Base-by-base conservation (phyloP, 2,888 invertebrate genomes). In the Isoperla grammatica region DNA sequence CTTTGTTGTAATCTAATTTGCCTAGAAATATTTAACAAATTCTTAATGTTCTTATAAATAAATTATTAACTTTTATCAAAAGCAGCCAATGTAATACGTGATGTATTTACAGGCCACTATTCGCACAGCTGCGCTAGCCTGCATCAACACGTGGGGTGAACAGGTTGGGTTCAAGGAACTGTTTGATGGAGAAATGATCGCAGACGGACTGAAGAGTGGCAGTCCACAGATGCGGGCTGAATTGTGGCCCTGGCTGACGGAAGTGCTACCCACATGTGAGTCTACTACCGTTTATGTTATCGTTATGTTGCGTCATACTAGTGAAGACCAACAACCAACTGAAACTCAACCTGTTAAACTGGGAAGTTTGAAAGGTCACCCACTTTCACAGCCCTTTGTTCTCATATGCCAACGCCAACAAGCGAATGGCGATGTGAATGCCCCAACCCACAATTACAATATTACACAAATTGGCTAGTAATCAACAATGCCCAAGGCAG, bases 101-200 rank as follows among this genome's bases (percentile, higher is more conserved):
- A 35, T 13, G 2, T 56, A 17, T 6, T 20, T 58, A 12, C 48
- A 63, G 64, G 29, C 83, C 19, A 88, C 87, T 79, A 87, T 95
- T 68, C 82, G 95, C 60, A 73, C 86, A 0, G 85, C 91, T 0
- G 90, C 92, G 0, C 79, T 90, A 29, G 80, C 86, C n/a, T 90
- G 93, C 67, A 86, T 95, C 45, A 90, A 91, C 69, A 79, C 87
- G 2, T 95, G 92, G 86, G 87, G 88, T 43, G 88, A 88, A 56
- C 85, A 88, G 67, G 88, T 89, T 60, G 89, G 90, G 0, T 84
- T 85, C 66, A 86, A 86, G 63, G 88, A 88, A 66, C 85, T 89
- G 68, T 87, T 94, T 61, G 95, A 95, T 59, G 87, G 86, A 1
- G 95, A 96, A 78, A 90, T 95, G 81, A 81, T 96, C 63, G 81